Base-by-base conservation (phyloP, 2,888 invertebrate species). In the Auanema freiburgensis region DNA sequence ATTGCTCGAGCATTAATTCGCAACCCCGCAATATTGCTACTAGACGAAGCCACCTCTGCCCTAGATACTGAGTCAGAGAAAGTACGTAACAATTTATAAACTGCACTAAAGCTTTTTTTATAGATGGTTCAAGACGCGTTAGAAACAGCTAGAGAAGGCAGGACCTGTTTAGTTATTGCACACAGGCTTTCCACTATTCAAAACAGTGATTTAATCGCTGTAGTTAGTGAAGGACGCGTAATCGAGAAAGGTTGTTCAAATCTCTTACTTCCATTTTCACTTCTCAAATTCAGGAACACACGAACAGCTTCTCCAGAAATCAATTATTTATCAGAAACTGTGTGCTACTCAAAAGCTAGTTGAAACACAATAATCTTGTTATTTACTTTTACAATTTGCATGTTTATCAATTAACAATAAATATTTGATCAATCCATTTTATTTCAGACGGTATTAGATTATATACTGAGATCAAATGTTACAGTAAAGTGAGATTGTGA, bases 101-200 rank as follows among this genome's bases (percentile, higher is more conserved):
- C 43, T 25, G 59, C 44, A 51, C 11, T n/a, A 51, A 18, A 16
- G 33, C 14, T 14, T 6, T 43, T 50, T 23, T 33, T 61, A 12
- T 61, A 70, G 72, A 63, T 73, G 33, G 92, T 93, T 0, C 92
- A 93, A 86, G 90, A 90, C 77, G 92, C 92, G 0, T 84, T 93
- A 63, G 92, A 93, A 84, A 88, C 88, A 72, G 93, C 92, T 0
- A 89, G 90, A 79, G 88, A 89, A 76, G 85, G 86, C 6, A 59
- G 81, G 12, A 81, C 81, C 4, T 79, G 79, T 52, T 65, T 81
- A 4, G 79, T 81, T 12, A 81, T 81, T 55, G 81, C 81, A 52
- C 81, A 81, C 59, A 72, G 81, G 3, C 60, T 81, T 24, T 74
- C 74, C 18, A 81, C 81, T 33, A 74, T 81, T 41, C 81, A 81